Conservation (phyloP, 2,797 vertebrate species). For the Scleropages formosus region DNA sequence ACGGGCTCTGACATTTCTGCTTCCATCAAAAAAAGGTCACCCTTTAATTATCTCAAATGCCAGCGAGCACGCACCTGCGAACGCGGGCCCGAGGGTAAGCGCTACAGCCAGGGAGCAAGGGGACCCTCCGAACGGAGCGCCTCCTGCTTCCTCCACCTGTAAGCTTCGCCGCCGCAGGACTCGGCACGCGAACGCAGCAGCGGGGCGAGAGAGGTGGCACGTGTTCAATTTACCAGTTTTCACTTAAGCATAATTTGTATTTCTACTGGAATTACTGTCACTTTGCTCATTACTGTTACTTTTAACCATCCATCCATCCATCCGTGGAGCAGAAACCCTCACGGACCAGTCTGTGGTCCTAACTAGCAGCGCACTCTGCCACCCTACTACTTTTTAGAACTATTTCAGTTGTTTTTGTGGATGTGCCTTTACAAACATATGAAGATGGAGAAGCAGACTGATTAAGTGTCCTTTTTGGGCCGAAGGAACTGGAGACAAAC, state of each 20-base stretch:
- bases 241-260: too few species aligned
- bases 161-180: neutral
- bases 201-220: too few species aligned
- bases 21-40: conserved; percentile 73
- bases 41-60: conserved; percentile 77
- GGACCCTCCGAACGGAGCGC: neutral
- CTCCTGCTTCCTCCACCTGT: too few species aligned
- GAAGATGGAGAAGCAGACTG: neutral
- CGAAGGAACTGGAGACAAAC: neutral
- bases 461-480: neutral
- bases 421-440: neutral
- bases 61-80: conserved; percentile 66
- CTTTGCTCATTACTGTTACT: too few species aligned
- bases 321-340: too few species aligned
- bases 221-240: too few species aligned
- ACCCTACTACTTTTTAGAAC: too few species aligned
- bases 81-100: conserved; percentile 46
- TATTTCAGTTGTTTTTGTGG: neutral
- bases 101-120: neutral
- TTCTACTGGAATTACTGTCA: too few species aligned
- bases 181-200: too few species aligned
- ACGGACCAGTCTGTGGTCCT: too few species aligned
- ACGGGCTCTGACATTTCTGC: conserved; percentile 70
- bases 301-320: too few species aligned
- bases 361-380: too few species aligned